Percentiles rank a stretch among this genome's conserved stretches.
Evolutionary conservation across 2,113 vertebrate genomes (phyloP).

Genomic region (Dissostichus mawsoni): DNA sequence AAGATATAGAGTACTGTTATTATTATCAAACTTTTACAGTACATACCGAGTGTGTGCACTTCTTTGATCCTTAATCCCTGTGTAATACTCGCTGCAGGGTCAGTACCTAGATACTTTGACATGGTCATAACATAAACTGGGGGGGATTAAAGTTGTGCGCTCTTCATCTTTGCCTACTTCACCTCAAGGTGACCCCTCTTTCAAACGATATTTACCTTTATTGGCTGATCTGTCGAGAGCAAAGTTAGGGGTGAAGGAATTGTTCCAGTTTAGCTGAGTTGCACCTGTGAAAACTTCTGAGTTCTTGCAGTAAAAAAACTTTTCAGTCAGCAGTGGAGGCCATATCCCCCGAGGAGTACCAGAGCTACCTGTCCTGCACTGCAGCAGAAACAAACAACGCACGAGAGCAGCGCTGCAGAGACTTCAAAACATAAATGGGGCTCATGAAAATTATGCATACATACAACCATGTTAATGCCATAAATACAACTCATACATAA

Average conservation of each 20-base stretch:
- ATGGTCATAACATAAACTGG: neutral
- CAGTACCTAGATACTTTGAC: neutral
- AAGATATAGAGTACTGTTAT: neutral
- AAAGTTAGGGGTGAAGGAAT: conserved; percentile 33
- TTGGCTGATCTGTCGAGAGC: conserved; percentile 5
- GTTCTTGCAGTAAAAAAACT: conserved; percentile 29
- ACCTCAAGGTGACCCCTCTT: conserved; percentile 16
- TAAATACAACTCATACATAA: conserved; percentile 39
- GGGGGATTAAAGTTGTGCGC: conserved; percentile 11
- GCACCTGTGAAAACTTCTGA: conserved; percentile 58
- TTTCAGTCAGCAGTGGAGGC: conserved; percentile 69
- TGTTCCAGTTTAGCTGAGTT: conserved; percentile 69
- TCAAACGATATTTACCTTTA: conserved; percentile 32
- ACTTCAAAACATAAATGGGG: conserved; percentile 47
- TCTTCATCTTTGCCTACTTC: neutral
- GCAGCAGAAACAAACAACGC: conserved; percentile 42
- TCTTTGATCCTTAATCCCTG: conserved; percentile 8
- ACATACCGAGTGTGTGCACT: neutral
- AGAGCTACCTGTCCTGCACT: conserved; percentile 66
- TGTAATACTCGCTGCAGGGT: neutral
- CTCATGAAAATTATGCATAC: conserved; percentile 33
- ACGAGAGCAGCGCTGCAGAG: conserved; percentile 35
- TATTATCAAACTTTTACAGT: neutral
- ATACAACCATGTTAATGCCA: conserved; percentile 39
- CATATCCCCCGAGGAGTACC: conserved; percentile 60